Conservation (phyloP, 2,888 invertebrate species). For the Agonopterix heracliana region DNA sequence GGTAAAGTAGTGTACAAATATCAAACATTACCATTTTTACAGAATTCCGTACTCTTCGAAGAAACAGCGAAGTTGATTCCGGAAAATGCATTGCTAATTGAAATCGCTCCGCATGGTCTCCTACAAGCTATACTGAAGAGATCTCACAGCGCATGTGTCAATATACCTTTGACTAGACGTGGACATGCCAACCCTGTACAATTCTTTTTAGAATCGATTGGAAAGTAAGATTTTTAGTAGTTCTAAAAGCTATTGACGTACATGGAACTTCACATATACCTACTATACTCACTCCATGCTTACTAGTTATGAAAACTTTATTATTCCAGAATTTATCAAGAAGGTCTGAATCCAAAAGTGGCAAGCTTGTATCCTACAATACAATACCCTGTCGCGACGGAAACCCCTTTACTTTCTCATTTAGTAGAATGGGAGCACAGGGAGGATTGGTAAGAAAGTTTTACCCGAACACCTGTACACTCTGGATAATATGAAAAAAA, state of each 20-base stretch:
- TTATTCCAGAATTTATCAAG: constrained; percentile 78
- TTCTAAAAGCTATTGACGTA: not conserved
- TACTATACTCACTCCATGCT: not conserved
- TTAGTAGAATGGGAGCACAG: constrained; percentile 88
- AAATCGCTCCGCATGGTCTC: constrained; percentile 91
- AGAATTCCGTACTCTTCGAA: constrained; percentile 82
- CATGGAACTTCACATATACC: not conserved
- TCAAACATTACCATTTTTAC: constrained; percentile 1
- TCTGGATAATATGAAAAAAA: not conserved
- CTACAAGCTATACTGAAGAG: constrained; percentile 89
- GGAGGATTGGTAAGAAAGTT: constrained; percentile 72
- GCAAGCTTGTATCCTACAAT: constrained; percentile 82
- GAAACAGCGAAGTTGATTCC: constrained; percentile 86
- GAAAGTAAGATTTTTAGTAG: constrained; percentile 57
- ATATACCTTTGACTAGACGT: constrained; percentile 83
- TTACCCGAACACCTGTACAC: not conserved
- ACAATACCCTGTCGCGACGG: constrained; percentile 86
- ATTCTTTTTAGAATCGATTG: constrained; percentile 74
- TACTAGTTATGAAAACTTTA: not conserved
- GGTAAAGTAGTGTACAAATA: not conserved
- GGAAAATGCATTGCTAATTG: constrained; percentile 85
- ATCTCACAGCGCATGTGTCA: constrained; percentile 78
- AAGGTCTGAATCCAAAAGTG: constrained; percentile 82
- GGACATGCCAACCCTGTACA: constrained; percentile 75
- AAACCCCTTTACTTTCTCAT: constrained; percentile 87